Percentiles rank a stretch among this genome's conserved stretches.
Evolutionary conservation across 2,797 vertebrate genomes (phyloP).

Genomic region (Microctenopoma lineatum): DNA sequence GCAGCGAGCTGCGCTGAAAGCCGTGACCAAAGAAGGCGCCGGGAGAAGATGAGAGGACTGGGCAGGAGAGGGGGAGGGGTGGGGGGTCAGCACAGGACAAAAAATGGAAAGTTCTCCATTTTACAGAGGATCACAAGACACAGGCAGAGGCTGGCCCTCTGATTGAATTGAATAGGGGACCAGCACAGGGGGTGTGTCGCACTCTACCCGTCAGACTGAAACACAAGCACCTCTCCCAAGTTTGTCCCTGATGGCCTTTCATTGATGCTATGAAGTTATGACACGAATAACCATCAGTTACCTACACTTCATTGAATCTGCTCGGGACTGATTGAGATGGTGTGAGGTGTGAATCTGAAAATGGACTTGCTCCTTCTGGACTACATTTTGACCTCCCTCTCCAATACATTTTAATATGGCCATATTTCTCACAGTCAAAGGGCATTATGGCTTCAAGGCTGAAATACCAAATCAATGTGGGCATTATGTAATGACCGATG

Average conservation of each 20-base stretch:
- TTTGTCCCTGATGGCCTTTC: background rate
- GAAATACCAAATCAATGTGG: conserved; percentile 65
- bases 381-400: conserved; percentile 39
- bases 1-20: conserved; percentile 39
- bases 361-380: conserved; percentile 40
- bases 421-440: conserved; percentile 54
- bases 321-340: conserved; percentile 17
- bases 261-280: background rate
- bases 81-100: conserved; percentile 10
- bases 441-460: conserved; percentile 68
- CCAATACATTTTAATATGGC: conserved; percentile 59
- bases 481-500: conserved; percentile 55
- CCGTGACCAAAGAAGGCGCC: conserved; percentile 51
- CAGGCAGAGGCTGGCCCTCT: conserved; percentile 1
- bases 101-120: conserved; percentile 33
- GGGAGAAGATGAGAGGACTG: conserved; percentile 56
- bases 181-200: background rate
- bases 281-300: conserved; percentile 17
- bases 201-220: background rate
- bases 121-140: conserved; percentile 35
- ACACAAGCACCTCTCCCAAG: background rate
- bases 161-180: background rate
- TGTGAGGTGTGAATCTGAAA: conserved; percentile 53
- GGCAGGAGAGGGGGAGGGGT: background rate
- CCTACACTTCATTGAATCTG: conserved; percentile 7